phyloP scores from a whole-genome alignment of 2,888 invertebrate species.

The Odontothrips loti region DNA sequence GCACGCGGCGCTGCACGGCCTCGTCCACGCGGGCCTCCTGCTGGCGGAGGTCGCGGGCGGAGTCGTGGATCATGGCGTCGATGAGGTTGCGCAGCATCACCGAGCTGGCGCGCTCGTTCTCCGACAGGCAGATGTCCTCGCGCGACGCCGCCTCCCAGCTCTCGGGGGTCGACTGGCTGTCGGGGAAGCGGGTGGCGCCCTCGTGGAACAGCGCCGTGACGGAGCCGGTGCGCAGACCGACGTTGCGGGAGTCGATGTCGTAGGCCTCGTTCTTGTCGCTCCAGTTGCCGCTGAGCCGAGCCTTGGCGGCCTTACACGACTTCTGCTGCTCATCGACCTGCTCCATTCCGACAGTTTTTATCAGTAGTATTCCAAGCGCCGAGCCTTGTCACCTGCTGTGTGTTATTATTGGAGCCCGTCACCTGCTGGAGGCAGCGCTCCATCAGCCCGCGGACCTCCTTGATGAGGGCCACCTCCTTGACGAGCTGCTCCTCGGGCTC shows the following conservation, averaged over 20 bases:
- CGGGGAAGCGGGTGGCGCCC: slow-evolving; percentile 73
- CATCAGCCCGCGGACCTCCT: slow-evolving; percentile 61
- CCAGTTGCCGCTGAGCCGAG: slow-evolving; percentile 83
- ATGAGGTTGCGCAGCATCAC: slow-evolving; percentile 62
- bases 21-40: slow-evolving; percentile 80
- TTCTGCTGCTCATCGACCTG: slow-evolving; percentile 66
- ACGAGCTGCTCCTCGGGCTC: slow-evolving; percentile 71
- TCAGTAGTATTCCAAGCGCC: no score
- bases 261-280: slow-evolving; percentile 82
- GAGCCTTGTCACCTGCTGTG: no score
- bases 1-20: slow-evolving; percentile 50
- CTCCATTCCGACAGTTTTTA: slow-evolving; percentile 39
- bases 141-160: slow-evolving; percentile 66
- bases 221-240: slow-evolving; percentile 64
- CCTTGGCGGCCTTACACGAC: slow-evolving; percentile 74
- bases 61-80: slow-evolving; percentile 66
- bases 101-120: slow-evolving; percentile 71
- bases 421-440: slow-evolving; percentile 61
- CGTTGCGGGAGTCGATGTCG: slow-evolving; percentile 66
- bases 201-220: slow-evolving; percentile 70
- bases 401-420: no score
- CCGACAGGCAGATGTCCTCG: slow-evolving; percentile 59
- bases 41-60: slow-evolving; percentile 71
- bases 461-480: slow-evolving; percentile 67
- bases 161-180: slow-evolving; percentile 76